phyloP scores from a whole-genome alignment of 2,888 invertebrate species.

The Dicycla oo region DNA sequence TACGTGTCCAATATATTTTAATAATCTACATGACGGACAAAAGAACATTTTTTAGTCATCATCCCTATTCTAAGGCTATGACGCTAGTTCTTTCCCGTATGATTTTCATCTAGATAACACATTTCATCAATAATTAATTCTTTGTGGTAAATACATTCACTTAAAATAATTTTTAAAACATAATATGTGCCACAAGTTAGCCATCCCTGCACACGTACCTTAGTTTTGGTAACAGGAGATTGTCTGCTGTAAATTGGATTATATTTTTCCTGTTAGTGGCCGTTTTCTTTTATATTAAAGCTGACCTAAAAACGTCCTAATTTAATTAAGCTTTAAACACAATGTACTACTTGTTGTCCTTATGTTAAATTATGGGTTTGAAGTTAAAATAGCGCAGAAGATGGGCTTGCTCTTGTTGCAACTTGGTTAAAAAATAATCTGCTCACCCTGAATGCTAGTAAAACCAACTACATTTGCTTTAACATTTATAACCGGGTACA shows the following conservation, averaged over 20 bases:
- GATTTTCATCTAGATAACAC: background rate
- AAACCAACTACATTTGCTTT: no score
- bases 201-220: background rate
- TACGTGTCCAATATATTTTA: no score
- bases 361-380: conserved; percentile 6
- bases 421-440: no score
- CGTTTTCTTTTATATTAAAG: conserved; percentile 45
- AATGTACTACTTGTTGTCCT: conserved; percentile 17
- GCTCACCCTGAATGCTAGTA: no score
- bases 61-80: no score
- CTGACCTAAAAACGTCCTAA: conserved; percentile 34
- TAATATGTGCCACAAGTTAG: background rate
- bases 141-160: background rate
- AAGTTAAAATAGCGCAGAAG: no score
- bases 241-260: conserved; percentile 42
- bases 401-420: no score
- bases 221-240: conserved; percentile 38
- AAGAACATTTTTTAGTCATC: no score
- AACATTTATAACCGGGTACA: no score
- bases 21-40: no score
- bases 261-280: conserved; percentile 47
- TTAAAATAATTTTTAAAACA: background rate
- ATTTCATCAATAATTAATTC: background rate
- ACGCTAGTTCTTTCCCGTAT: background rate
- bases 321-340: conserved; percentile 40